A percentile compares a stretch with the other conserved stretches of the same genome.
phyloP scores from a whole-genome alignment of 2,888 invertebrate genomes.

The Bombyx huttoni region DNA sequence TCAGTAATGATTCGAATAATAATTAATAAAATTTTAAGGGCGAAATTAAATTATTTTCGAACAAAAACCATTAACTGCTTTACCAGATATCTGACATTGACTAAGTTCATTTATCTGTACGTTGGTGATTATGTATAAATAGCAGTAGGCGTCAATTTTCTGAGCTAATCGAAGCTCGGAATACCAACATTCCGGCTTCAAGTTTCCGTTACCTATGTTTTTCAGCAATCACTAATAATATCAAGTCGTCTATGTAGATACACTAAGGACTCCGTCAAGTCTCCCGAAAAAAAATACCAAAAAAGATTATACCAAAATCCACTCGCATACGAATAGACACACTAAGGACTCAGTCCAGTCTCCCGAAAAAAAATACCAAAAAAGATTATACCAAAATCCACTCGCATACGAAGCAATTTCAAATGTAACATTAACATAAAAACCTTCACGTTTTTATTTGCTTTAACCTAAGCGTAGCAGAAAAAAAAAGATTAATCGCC shows the following conservation, averaged over 20 bases:
- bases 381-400: neutral
- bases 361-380: too few species aligned
- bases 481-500: slow-evolving; percentile 15
- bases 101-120: too few species aligned
- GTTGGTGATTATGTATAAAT: too few species aligned
- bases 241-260: too few species aligned
- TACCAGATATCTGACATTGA: neutral
- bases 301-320: neutral
- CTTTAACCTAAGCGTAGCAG: slow-evolving; percentile 4
- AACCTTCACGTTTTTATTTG: neutral
- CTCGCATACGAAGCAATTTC: neutral
- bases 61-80: neutral
- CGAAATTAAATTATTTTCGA: neutral
- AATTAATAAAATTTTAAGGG: neutral
- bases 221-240: too few species aligned
- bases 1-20: neutral
- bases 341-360: too few species aligned
- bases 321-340: neutral
- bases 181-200: neutral
- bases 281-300: too few species aligned
- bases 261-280: too few species aligned
- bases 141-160: neutral
- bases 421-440: neutral
- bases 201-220: neutral
- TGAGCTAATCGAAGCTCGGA: neutral